Base-by-base conservation (phyloP, 2,888 invertebrate species). In the Amphipoea lucens region DNA sequence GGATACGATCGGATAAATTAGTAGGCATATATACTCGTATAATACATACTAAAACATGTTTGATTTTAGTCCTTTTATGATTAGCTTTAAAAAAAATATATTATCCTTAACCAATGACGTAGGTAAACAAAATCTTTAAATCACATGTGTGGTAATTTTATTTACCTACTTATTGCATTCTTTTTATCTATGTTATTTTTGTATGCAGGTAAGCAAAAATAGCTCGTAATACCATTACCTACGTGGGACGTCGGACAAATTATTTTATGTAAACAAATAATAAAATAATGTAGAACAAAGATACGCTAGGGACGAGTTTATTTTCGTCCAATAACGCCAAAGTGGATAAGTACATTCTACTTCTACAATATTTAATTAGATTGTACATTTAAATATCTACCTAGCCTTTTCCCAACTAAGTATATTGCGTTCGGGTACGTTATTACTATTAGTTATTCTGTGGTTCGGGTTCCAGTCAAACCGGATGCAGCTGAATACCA, bases 251-350 rank as follows among this genome's bases (percentile, higher is more conserved):
- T 57, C 48, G 0, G 7, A 40, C 9, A 54, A 84, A 68, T 48
- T 57, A 78, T 84, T 83, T 83, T 48, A 48, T 20, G 48, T 69
- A 60, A 60, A 14, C 9, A 54, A 76, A 45, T 14, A 45, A 48
- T 36, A 20, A 12, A 17, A 7, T 20, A 51, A 29, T 51, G 42
- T 48, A 63, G 29, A 42, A 70, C 48, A 69, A 62, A 65, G 62
- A 65, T 65, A 62, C 57, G 4, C n/a, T 63, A 17, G 45, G 65
- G 42, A 76, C 42, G 4, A 60, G 48, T 68, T 77, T 84, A 65
- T 60, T 84, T 65, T 65, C 12, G 66, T 51, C 42, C 23, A 71
- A 11, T 42, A 42, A 17, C 36, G 36, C 17, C n/a, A 45, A 54
- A 70, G 17, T 81, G 62, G n/a, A 57, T 69, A 40, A 40, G 40